These are phyloP conservation scores for Urocynchramus pylzowi DNA, from an alignment of 2,113 vertebrate species.

Conservation along the genomic window DNA sequence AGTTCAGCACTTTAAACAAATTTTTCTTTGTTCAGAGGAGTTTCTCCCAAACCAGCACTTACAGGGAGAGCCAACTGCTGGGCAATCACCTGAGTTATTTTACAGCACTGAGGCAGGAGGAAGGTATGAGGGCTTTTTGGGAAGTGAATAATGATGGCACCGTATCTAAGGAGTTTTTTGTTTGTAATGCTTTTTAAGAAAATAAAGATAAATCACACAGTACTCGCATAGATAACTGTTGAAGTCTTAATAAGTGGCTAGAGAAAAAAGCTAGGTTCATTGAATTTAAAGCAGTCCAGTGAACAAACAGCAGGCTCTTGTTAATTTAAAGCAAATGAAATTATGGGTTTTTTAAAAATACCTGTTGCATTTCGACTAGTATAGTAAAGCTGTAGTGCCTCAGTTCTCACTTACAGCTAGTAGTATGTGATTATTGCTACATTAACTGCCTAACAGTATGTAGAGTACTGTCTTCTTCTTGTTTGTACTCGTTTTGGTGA, in stretches of 20 bases:
- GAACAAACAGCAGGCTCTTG: not conserved
- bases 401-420: not conserved
- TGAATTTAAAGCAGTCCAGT: not conserved
- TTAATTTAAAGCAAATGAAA: not conserved
- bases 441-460: not conserved
- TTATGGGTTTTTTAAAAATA: accelerated
- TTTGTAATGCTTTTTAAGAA: not conserved
- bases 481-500: not conserved
- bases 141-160: not conserved
- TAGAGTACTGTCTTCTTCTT: not conserved
- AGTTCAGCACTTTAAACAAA: not conserved
- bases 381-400: not conserved
- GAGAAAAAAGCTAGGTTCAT: not conserved
- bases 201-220: not conserved
- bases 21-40: not conserved
- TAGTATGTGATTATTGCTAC: not conserved
- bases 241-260: not conserved
- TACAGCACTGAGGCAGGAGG: not conserved
- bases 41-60: not conserved
- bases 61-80: not conserved
- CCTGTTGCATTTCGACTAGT: not conserved
- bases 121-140: not conserved
- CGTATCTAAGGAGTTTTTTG: not conserved
- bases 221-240: accelerated
- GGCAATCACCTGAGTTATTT: not conserved